Conservation (phyloP, 2,797 vertebrate genomes). For the Dipus sagitta region DNA sequence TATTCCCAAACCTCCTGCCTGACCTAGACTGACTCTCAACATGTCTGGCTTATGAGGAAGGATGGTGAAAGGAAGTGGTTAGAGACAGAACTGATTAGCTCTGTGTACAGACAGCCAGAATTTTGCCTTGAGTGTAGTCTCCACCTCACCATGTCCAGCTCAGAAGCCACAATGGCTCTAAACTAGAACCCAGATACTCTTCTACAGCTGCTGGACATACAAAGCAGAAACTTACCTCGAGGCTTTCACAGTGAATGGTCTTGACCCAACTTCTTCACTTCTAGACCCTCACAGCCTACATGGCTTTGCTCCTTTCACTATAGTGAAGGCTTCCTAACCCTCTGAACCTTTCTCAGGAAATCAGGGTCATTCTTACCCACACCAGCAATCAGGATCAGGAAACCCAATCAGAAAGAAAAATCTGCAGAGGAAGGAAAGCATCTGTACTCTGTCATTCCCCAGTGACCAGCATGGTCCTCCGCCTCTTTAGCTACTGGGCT, state of each 20-base stretch:
- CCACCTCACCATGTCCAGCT: background rate
- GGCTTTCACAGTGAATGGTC: background rate
- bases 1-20: background rate
- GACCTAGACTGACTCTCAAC: background rate
- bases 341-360: constrained; percentile 34
- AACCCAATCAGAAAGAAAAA: constrained; percentile 51
- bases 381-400: constrained; percentile 42
- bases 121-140: background rate
- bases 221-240: constrained; percentile 14
- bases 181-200: background rate
- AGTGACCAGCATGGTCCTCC: background rate
- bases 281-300: background rate
- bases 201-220: background rate
- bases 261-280: background rate
- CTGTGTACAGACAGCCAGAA: background rate
- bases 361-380: constrained; percentile 28
- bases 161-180: background rate
- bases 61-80: background rate
- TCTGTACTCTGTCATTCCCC: background rate
- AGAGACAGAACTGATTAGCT: background rate
- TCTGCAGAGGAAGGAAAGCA: constrained; percentile 32
- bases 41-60: background rate
- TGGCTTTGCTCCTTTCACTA: background rate
- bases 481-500: background rate
- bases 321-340: background rate